Conservation (phyloP, 2,888 invertebrate genomes). For the Oeneis ivallda region DNA sequence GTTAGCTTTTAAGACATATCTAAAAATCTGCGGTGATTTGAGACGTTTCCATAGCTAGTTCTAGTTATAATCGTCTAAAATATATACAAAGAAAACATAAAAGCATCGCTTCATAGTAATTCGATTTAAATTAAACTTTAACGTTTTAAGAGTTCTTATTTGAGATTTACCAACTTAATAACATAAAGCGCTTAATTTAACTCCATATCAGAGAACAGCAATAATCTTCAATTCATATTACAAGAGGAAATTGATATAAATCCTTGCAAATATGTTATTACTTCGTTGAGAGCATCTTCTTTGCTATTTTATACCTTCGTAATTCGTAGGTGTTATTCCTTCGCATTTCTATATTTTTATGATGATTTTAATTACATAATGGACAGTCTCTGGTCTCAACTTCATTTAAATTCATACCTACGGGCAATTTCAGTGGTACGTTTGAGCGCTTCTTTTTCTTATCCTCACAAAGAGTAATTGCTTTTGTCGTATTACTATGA, state of each 20-base stretch:
- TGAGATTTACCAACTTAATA: not conserved
- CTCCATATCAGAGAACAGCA: not conserved
- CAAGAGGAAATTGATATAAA: not conserved
- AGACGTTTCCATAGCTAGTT: no score
- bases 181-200: not conserved
- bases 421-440: not conserved
- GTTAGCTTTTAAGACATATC: not conserved
- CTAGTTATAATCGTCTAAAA: not conserved
- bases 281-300: not conserved
- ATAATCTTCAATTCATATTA: not conserved
- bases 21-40: no score
- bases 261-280: conserved; percentile 1
- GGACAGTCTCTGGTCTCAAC: not conserved
- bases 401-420: not conserved
- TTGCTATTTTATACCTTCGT: not conserved
- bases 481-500: not conserved
- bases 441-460: not conserved
- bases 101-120: not conserved
- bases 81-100: not conserved
- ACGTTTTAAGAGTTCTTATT: not conserved
- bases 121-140: not conserved
- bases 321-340: not conserved
- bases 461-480: not conserved
- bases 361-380: conserved; percentile 2
- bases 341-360: conserved; percentile 2